Evolutionary conservation across 2,888 invertebrate species (phyloP).

Genomic region (Drosophila maculinotata): DNA sequence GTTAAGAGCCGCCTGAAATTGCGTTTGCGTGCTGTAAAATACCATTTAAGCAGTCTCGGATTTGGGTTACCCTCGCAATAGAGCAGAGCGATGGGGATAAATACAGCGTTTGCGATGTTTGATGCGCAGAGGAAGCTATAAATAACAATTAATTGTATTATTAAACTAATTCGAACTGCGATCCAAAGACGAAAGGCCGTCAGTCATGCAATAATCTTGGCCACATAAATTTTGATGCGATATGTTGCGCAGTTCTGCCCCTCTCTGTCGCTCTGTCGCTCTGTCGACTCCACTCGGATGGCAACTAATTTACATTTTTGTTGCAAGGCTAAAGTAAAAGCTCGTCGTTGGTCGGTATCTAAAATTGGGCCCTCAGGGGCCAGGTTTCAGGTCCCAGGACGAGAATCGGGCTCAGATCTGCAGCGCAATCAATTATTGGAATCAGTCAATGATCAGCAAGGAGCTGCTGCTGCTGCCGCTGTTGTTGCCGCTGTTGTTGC

Average conservation of each 20-base stretch:
- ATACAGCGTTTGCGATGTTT: constrained; percentile 44
- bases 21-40: constrained; percentile 69
- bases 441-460: constrained; percentile 74
- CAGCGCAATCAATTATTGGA: constrained; percentile 72
- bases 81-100: constrained; percentile 37
- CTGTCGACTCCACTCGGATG: constrained; percentile 18
- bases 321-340: constrained; percentile 66
- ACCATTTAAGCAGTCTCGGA: constrained; percentile 51
- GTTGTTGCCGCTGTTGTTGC: constrained; percentile 56
- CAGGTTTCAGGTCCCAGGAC: constrained; percentile 18
- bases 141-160: constrained; percentile 81
- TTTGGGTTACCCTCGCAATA: constrained; percentile 22
- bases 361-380: constrained; percentile 69
- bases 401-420: constrained; percentile 7
- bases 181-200: constrained; percentile 70
- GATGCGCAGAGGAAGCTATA: constrained; percentile 71
- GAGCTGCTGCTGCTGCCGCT: constrained; percentile 48
- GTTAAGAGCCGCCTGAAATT: constrained; percentile 42
- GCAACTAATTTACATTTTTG: constrained; percentile 76
- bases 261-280: not conserved
- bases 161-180: constrained; percentile 76
- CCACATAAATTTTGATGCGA: constrained; percentile 57
- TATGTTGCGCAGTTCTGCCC: not conserved
- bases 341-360: constrained; percentile 47
- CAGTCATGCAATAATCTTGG: constrained; percentile 72